Evolutionary conservation across 2,888 invertebrate species (phyloP).

Genomic region (Eumacrocentrus americanus): DNA sequence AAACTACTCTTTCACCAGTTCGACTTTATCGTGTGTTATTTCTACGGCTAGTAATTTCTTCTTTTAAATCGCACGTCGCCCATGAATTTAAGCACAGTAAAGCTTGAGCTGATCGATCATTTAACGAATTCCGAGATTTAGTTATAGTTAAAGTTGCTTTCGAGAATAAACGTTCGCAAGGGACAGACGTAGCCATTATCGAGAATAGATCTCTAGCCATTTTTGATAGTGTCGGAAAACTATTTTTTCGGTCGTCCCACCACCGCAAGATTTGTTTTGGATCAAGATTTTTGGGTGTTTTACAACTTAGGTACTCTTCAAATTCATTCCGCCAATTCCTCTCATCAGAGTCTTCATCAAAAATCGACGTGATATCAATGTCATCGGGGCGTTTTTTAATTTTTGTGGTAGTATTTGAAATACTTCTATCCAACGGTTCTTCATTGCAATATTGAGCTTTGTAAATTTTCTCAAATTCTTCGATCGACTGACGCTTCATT

Average conservation of each 20-base stretch:
- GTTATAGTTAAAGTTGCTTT: background rate
- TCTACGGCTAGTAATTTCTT: too few species aligned
- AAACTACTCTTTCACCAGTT: too few species aligned
- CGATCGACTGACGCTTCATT: too few species aligned
- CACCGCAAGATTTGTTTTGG: background rate
- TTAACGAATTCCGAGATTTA: background rate
- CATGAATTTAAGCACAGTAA: background rate
- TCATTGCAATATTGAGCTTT: too few species aligned
- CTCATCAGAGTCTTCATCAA: too few species aligned
- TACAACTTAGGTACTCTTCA: background rate
- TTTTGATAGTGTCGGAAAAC: background rate
- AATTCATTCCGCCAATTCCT: background rate
- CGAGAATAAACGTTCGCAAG: background rate
- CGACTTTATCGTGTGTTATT: too few species aligned
- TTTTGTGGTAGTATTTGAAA: too few species aligned
- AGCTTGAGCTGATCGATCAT: background rate
- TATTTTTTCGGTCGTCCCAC: background rate
- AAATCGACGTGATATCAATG: too few species aligned
- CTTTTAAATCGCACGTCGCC: too few species aligned
- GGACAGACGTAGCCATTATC: constrained; percentile 1
- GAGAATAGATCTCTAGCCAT: constrained; percentile 1
- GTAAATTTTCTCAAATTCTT: too few species aligned
- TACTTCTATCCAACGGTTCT: too few species aligned
- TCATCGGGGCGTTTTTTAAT: too few species aligned
- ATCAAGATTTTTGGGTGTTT: background rate